phyloP scores from a whole-genome alignment of 1,140 invertebrate species.

The Leptinotarsa defecta region DNA sequence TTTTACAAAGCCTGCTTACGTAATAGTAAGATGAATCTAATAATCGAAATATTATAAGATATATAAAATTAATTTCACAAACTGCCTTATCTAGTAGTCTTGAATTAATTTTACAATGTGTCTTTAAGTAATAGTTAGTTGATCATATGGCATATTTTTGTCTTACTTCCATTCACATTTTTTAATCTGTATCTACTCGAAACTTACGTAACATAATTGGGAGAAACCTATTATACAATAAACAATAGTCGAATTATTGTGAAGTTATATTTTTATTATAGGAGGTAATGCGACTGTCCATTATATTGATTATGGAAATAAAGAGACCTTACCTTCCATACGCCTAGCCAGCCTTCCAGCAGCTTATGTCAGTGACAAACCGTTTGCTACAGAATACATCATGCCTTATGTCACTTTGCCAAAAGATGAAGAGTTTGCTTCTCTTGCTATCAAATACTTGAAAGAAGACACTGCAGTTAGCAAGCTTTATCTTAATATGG shows the following conservation, averaged over 20 bases:
- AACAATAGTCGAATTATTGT: conserved; percentile 42
- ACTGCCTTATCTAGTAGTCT: no score
- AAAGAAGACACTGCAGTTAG: conserved; percentile 66
- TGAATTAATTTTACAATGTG: no score
- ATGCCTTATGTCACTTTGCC: conserved; percentile 85
- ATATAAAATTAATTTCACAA: no score
- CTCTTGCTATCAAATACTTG: conserved; percentile 75
- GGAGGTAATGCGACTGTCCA: conserved; percentile 42
- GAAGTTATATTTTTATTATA: conserved; percentile 8
- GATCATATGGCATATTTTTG: no score
- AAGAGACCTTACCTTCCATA: conserved; percentile 60
- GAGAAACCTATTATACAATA: conserved; percentile 56
- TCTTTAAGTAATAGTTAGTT: no score
- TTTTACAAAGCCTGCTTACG: no score
- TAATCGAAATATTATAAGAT: no score
- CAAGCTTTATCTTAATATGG: conserved; percentile 75
- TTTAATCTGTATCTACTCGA: no score
- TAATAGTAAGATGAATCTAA: no score
- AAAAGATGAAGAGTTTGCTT: conserved; percentile 80
- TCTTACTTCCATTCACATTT: no score
- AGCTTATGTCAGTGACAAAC: conserved; percentile 72
- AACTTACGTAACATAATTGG: no score
- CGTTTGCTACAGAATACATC: conserved; percentile 84
- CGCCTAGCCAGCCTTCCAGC: conserved; percentile 80
- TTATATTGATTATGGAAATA: conserved; percentile 97